A percentile compares a stretch with the other conserved stretches of the same genome.
Conservation (phyloP, 2,797 vertebrate species). For the Silurus aristotelis region DNA sequence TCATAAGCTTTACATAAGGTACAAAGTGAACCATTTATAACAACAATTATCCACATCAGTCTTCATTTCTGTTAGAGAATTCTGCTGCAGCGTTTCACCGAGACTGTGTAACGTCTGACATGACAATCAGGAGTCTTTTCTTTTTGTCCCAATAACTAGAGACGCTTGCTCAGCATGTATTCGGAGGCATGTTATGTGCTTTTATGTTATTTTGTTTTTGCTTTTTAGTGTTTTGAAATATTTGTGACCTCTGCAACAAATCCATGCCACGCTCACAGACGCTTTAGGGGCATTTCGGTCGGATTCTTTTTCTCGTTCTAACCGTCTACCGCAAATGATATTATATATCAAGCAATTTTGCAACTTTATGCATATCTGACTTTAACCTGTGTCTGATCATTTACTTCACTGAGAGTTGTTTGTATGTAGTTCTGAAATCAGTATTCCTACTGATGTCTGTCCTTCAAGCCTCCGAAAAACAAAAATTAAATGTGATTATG, state of each 20-base stretch:
- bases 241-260: not conserved
- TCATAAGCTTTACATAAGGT: not conserved
- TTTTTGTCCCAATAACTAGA: conserved; percentile 8
- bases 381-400: not conserved
- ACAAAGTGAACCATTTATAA: not conserved
- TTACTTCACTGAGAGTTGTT: not conserved
- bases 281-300: not conserved
- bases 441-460: not conserved
- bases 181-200: not conserved
- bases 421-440: conserved; percentile 2
- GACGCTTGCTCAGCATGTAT: conserved; percentile 16
- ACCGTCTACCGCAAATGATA: not conserved
- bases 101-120: not conserved
- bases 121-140: conserved; percentile 38
- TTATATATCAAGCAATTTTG: conserved; percentile 12
- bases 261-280: not conserved
- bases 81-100: not conserved
- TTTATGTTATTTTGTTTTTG: not conserved
- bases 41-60: not conserved
- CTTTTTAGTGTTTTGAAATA: not conserved
- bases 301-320: not conserved
- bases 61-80: not conserved
- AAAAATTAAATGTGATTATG: not conserved
- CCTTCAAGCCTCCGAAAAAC: not conserved
- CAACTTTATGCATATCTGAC: not conserved